Evolutionary conservation across 2,797 vertebrate genomes (phyloP).

Genomic region (Salmo trutta): DNA sequence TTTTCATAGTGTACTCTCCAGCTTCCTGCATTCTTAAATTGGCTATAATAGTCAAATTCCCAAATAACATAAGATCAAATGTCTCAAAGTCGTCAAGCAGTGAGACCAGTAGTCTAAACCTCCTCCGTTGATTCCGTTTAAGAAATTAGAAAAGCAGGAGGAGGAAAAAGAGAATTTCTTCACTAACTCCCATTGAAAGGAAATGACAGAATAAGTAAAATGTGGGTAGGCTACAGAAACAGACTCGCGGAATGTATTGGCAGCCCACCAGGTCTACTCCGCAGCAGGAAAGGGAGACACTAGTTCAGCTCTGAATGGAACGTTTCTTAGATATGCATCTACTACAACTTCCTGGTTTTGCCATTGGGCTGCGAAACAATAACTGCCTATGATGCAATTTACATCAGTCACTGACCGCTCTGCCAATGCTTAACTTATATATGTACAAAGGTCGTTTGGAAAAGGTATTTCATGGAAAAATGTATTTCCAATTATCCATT

Average conservation of each 20-base stretch:
- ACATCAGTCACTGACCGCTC: neutral
- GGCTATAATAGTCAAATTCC: neutral
- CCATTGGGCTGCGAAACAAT: neutral
- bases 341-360: neutral
- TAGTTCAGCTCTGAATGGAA: neutral
- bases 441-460: neutral
- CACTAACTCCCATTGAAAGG: slow-evolving; percentile 29
- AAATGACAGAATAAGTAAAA: slow-evolving; percentile 57
- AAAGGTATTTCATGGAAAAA: neutral
- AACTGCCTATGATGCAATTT: neutral
- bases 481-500: neutral
- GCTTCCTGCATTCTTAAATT: slow-evolving; percentile 46
- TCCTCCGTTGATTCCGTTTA: slow-evolving; percentile 4
- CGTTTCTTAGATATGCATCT: slow-evolving; percentile 2
- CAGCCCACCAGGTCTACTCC: slow-evolving; percentile 59
- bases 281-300: slow-evolving; percentile 48
- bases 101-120: neutral
- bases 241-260: slow-evolving; percentile 71
- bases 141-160: slow-evolving; percentile 33
- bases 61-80: neutral
- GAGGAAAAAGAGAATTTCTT: slow-evolving; percentile 53
- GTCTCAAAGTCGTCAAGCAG: neutral
- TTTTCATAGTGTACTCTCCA: slow-evolving; percentile 54
- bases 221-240: slow-evolving; percentile 65
- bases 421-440: neutral